These are phyloP conservation scores for Seira ritae DNA, from an alignment of 2,888 invertebrate genomes.

Conservation along the genomic window DNA sequence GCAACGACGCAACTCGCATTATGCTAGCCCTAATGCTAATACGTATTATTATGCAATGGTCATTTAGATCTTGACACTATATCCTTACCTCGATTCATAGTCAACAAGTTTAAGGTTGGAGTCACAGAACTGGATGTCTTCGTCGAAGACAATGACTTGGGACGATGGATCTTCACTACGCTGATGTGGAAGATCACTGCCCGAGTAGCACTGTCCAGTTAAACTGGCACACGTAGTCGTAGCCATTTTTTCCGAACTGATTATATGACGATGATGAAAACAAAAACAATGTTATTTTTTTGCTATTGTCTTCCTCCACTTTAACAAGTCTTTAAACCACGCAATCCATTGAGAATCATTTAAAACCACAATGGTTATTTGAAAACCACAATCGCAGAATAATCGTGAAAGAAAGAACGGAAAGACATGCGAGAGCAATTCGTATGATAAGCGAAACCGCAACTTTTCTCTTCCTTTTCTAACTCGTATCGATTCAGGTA, in stretches of 20 bases:
- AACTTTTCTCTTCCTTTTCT: neutral
- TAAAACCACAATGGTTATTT: neutral
- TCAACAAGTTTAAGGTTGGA: conserved; percentile 66
- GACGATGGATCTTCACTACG: conserved; percentile 53
- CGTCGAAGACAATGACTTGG: conserved; percentile 66
- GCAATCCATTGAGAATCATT: conserved; percentile 33
- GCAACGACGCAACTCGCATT: neutral
- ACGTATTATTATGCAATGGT: too few species aligned
- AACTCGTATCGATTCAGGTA: conserved; percentile 3
- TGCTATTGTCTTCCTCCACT: conserved; percentile 5
- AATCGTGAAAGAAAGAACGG: conserved; percentile 5
- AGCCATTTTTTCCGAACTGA: conserved; percentile 37
- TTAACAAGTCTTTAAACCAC: conserved; percentile 20
- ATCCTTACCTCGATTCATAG: conserved; percentile 67
- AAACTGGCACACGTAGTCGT: conserved; percentile 44
- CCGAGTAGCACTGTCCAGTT: conserved; percentile 58
- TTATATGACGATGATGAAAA: too few species aligned
- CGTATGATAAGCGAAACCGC: conserved; percentile 1
- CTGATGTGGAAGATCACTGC: conserved; percentile 62
- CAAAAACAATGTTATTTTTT: neutral
- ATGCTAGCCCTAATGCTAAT: too few species aligned
- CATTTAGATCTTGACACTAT: neutral
- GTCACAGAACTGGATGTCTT: conserved; percentile 58
- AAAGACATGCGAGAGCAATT: conserved; percentile 2
- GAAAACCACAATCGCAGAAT: neutral